phyloP scores from a whole-genome alignment of 2,113 vertebrate species.

The Galeopterus variegatus region DNA sequence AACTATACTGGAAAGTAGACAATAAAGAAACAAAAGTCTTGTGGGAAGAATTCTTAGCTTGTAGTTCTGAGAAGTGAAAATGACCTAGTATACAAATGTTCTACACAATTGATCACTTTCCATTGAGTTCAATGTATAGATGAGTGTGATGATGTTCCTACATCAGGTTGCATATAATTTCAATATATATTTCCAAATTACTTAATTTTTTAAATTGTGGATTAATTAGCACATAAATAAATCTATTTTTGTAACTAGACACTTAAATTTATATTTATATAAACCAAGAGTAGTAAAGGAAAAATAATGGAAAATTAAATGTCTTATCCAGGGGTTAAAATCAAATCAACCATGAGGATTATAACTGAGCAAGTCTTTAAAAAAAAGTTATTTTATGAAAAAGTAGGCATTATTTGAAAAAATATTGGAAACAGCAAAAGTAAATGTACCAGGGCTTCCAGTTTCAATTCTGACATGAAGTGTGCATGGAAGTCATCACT shows the following conservation, averaged over 20 bases:
- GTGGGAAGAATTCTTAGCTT: neutral
- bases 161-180: neutral
- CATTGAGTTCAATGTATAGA: neutral
- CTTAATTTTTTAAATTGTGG: conserved; percentile 1
- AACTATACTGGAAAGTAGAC: neutral
- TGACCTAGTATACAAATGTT: neutral
- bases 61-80: neutral
- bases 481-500: neutral
- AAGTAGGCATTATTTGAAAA: neutral
- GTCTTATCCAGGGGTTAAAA: neutral
- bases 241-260: neutral
- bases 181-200: neutral
- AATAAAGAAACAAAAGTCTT: neutral
- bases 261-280: neutral
- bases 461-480: neutral
- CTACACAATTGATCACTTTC: neutral
- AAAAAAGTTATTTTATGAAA: neutral
- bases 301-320: conserved; percentile 30
- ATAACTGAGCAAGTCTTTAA: neutral
- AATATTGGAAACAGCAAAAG: neutral
- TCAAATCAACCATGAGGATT: neutral
- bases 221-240: neutral
- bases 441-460: neutral
- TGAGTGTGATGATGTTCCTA: neutral
- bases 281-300: neutral